Evolutionary conservation across 2,888 invertebrate genomes (phyloP).

Genomic region (Rotaria socialis): DNA sequence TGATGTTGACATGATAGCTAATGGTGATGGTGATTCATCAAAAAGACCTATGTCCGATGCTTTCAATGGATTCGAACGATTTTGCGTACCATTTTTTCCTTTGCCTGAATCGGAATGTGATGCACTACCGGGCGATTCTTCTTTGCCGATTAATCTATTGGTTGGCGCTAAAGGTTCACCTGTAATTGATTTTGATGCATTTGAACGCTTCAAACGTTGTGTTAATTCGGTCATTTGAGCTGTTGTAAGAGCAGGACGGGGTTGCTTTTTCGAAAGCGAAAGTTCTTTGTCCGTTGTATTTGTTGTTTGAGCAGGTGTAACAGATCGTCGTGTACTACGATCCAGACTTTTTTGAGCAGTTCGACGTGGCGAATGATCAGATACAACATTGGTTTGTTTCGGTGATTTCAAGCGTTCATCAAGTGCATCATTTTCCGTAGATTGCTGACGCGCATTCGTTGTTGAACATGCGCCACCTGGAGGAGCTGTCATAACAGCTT

Average conservation of each 20-base stretch:
- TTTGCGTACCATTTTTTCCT: background rate
- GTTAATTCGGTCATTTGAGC: constrained; percentile 10
- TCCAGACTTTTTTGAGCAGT: constrained; percentile 4
- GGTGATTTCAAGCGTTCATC: constrained; percentile 15
- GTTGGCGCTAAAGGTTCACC: background rate
- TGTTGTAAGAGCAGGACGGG: background rate
- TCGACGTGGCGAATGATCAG: constrained; percentile 34
- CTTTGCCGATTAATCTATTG: background rate
- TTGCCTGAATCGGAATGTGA: constrained; percentile 3
- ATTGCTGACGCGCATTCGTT: background rate
- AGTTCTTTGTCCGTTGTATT: background rate
- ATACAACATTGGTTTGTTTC: background rate
- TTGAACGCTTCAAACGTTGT: background rate
- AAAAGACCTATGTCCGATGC: background rate
- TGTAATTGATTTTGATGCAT: background rate
- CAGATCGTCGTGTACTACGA: background rate
- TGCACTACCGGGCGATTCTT: background rate
- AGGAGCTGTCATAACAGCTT: constrained; percentile 8
- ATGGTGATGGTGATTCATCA: background rate
- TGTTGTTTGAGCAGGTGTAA: background rate
- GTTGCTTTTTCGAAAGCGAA: background rate
- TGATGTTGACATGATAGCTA: background rate
- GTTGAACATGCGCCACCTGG: background rate
- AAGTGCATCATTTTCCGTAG: background rate
- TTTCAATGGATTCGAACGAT: background rate